Percentiles rank a stretch among this genome's conserved stretches.
Conservation (phyloP, 2,888 invertebrate genomes). For the Vanessa cardui region DNA sequence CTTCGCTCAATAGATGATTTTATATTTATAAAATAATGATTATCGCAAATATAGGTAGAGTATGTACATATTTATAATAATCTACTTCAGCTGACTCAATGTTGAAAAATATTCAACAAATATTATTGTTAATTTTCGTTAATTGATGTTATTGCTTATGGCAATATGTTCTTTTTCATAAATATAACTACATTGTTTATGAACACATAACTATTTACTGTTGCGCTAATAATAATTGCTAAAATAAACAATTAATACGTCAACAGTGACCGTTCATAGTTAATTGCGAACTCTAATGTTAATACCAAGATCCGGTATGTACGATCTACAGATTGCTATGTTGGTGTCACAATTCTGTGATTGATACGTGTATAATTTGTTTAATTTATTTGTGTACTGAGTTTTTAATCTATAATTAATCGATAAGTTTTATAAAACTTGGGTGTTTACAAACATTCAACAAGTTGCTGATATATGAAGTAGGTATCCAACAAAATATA, state of each 20-base stretch:
- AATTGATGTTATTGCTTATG: not conserved
- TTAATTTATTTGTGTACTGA: no score
- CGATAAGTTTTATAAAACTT: not conserved
- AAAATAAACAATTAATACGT: conserved; percentile 11
- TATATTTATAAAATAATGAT: no score
- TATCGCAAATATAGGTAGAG: no score
- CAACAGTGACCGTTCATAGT: not conserved
- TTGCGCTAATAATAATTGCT: conserved; percentile 16
- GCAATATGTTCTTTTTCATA: not conserved
- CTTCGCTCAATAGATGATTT: no score
- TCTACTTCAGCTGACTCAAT: not conserved
- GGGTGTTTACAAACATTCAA: conserved; percentile 65
- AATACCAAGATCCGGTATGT: not conserved
- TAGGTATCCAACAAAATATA: conserved; percentile 6
- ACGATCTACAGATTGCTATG: not conserved
- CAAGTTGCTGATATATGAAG: conserved; percentile 52
- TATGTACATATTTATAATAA: no score
- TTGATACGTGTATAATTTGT: no score
- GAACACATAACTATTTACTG: not conserved
- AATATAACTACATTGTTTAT: not conserved
- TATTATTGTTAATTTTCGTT: not conserved
- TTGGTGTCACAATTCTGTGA: no score
- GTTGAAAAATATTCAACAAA: no score
- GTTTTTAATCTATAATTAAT: not conserved
- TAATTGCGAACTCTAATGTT: not conserved